Percentiles rank a stretch among this genome's conserved stretches.
Evolutionary conservation across 2,888 invertebrate genomes (phyloP).

Genomic region (Oligia strigilis): DNA sequence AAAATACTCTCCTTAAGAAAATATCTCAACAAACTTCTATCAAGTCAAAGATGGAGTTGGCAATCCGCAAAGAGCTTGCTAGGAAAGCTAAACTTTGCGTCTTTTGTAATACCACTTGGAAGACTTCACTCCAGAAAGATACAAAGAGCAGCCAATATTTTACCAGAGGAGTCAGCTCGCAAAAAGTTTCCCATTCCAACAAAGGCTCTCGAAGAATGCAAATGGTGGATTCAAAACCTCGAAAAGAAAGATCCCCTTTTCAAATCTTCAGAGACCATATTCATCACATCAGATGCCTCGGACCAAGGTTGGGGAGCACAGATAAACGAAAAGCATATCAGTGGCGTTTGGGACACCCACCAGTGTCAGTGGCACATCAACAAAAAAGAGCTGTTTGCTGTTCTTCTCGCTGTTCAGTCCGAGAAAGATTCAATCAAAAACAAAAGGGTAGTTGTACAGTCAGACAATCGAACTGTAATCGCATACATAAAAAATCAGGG

Average conservation of each 20-base stretch:
- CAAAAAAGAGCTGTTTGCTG: neutral
- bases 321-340: constrained; percentile 2
- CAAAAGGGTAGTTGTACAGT: neutral
- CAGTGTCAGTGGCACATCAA: neutral
- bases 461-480: constrained; percentile 6
- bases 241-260: neutral
- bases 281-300: neutral
- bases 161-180: neutral
- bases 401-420: neutral
- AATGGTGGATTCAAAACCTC: constrained; percentile 10
- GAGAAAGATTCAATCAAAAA: neutral
- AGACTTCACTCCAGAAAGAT: constrained; percentile 8
- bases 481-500: constrained; percentile 14
- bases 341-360: neutral
- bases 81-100: constrained; percentile 4
- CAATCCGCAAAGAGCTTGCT: neutral
- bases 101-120: constrained; percentile 4
- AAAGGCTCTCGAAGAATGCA: neutral
- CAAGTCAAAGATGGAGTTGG: constrained; percentile 1
- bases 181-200: neutral
- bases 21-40: neutral
- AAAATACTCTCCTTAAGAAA: neutral
- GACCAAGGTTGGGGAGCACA: constrained; percentile 8
- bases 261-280: neutral
- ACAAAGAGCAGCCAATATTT: constrained; percentile 2